Conservation (phyloP, 2,888 invertebrate genomes). For the Rhodophaea formosa region DNA sequence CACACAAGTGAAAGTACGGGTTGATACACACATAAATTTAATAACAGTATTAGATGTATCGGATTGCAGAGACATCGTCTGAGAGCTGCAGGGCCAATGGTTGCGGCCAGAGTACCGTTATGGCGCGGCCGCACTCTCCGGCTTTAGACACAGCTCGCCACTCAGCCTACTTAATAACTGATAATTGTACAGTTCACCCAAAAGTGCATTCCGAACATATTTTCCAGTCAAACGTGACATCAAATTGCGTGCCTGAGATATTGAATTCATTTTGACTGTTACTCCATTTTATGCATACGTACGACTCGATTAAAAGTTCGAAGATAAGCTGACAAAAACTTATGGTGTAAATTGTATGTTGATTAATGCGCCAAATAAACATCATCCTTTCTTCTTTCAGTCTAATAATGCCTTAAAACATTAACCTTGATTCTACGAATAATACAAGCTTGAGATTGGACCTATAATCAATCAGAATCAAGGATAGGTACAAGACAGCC, state of each 20-base stretch:
- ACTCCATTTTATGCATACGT: not conserved
- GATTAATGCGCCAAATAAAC: too few relatives aligned
- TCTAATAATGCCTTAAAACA: too few relatives aligned
- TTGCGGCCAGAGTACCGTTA: conserved; percentile 62
- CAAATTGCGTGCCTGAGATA: not conserved
- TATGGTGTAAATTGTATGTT: too few relatives aligned
- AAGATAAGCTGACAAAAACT: too few relatives aligned
- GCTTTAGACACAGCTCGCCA: conserved; percentile 38
- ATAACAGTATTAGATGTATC: conserved; percentile 77
- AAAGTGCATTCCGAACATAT: conserved; percentile 15
- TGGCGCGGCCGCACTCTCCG: conserved; percentile 32
- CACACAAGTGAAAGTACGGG: conserved; percentile 69
- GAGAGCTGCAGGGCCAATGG: conserved; percentile 65
- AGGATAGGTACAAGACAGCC: conserved; percentile 23
- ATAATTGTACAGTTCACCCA: conserved; percentile 39
- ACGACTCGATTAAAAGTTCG: not conserved
- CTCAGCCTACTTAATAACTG: conserved; percentile 54
- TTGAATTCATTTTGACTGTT: not conserved
- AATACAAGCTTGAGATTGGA: too few relatives aligned
- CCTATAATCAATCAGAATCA: too few relatives aligned
- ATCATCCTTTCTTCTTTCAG: too few relatives aligned
- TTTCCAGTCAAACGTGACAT: not conserved
- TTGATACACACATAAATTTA: conserved; percentile 68
- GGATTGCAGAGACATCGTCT: conserved; percentile 68
- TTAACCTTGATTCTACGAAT: too few relatives aligned